Conservation (phyloP, 2,113 vertebrate genomes). For the Toxostoma redivivum region DNA sequence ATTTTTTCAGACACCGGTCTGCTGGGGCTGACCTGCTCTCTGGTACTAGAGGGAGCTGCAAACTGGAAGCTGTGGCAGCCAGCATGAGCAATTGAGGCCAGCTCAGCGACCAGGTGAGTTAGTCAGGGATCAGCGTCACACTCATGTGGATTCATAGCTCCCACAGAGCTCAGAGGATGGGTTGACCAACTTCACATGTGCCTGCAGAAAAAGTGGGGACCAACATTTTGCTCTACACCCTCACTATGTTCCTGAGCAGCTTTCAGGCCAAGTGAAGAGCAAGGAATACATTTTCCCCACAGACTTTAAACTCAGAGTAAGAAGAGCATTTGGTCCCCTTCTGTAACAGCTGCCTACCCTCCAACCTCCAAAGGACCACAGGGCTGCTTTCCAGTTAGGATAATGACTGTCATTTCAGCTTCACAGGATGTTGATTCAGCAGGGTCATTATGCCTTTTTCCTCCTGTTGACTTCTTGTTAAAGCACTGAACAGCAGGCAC, state of each 20-base stretch:
- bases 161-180: not conserved
- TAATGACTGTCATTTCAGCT: not conserved
- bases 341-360: not conserved
- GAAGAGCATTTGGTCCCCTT: not conserved
- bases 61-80: not conserved
- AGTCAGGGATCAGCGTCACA: not conserved
- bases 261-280: not conserved
- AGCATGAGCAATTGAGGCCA: not conserved
- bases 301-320: not conserved
- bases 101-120: not conserved
- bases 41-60: not conserved
- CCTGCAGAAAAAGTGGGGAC: not conserved
- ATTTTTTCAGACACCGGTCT: accelerated
- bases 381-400: not conserved
- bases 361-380: not conserved
- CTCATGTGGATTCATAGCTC: not conserved
- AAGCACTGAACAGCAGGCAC: not conserved
- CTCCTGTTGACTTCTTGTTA: not conserved
- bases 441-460: not conserved
- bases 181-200: not conserved
- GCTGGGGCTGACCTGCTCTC: not conserved
- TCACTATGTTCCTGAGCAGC: not conserved
- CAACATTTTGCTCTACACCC: not conserved
- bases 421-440: conserved; percentile 13
- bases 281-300: not conserved